Evolutionary conservation across 2,113 vertebrate species (phyloP), one percentile per base, ranked within the genome.

Genomic region (Ptyas mucosa): DNA sequence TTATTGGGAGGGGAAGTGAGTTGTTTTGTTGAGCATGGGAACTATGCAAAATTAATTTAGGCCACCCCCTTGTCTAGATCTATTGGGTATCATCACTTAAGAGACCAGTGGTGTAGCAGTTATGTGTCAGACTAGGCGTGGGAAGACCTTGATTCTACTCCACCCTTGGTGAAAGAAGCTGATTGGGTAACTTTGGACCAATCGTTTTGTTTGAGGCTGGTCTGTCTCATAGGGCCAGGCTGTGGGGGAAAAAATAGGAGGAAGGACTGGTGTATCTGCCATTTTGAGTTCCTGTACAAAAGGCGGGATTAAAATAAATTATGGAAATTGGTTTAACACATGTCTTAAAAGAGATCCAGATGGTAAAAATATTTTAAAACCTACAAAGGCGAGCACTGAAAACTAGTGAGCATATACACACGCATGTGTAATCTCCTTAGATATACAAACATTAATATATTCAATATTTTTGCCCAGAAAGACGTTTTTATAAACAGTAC

Each of bases 1-100:
- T 88, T 96, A 97, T 94, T 21, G 24, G 94, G 21, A 53, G 55
- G 55, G 61, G 88, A 88, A 91, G 23, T 49, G 0, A 26, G 91
- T 0, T 15, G 94, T 55, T 93, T 93, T 3, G 5, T 26, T 87
- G 85, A 61, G 90, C 52, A n/a, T 52, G 91, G 85, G 87, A 91
- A 3, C 8, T 2, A 88, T 75, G 93, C 93, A 89, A 34, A 69
- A 0, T 39, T 49, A 55, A 12, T 86, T 11, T 52, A 87, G 55
- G 54, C 18, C 75, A 43, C 2, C 18, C 69, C 18, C 15, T 43
- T 43, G 18, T 81, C 34, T 43, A 18, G 75, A 39, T 81, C 14
- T 39, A 20, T 43, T 81, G 34, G 75, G 34, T 21, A 43, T 39
- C 75, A 81, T 21, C 34, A 43, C 75, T 81, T 81, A 21, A 81